Base-by-base conservation (phyloP, 2,113 vertebrate genomes). In the Coturnix japonica region DNA sequence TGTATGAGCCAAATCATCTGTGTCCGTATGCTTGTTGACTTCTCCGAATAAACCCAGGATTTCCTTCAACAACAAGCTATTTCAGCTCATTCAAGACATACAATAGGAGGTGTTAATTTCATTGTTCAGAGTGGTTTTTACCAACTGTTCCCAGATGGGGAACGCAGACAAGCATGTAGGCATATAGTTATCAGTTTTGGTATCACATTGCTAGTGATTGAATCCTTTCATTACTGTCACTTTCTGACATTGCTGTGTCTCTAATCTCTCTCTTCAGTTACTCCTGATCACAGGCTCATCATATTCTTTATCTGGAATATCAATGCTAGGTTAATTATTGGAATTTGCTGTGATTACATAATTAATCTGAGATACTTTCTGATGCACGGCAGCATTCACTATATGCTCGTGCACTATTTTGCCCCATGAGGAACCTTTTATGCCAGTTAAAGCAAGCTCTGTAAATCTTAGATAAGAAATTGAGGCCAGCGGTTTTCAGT, bases 191-290 rank as follows among this genome's bases (percentile, higher is more conserved):
- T 37, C 39, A 66, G 14, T 82, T 80, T 82, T 43, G 18, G 28
- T 17, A 28, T 19, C 18, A 30, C 4, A 1, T 2, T 63, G 35
- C 46, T 60, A 25, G 4, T 13, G 21, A 41, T 11, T 25, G 25
- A 87, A 46, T 5, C 28, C 75, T 37, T 0, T 0, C 13, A 0
- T 37, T 53, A 1, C 0, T 1, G 13, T 76, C 47, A 35, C 44
- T 30, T 81, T 19, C 70, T 72, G 28, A 47, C 20, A 3, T 30
- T 11, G 1, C 43, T 81, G 3, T 33, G 11, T 81, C 44, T 82
- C 4, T 1, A 15, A 54, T 65, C 23, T 49, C 25, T 37, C 14
- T 65, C 39, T 74, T 76, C 57, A 51, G 15, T 6, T 76, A 81
- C 6, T 78, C 10, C 22, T 75, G 16, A 5, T 56, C 46, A 25